A percentile compares a stretch with the other conserved stretches of the same genome.
These are phyloP conservation scores for Sebastes vulpes DNA, from an alignment of 2,797 vertebrate genomes.

Conservation along the genomic window DNA sequence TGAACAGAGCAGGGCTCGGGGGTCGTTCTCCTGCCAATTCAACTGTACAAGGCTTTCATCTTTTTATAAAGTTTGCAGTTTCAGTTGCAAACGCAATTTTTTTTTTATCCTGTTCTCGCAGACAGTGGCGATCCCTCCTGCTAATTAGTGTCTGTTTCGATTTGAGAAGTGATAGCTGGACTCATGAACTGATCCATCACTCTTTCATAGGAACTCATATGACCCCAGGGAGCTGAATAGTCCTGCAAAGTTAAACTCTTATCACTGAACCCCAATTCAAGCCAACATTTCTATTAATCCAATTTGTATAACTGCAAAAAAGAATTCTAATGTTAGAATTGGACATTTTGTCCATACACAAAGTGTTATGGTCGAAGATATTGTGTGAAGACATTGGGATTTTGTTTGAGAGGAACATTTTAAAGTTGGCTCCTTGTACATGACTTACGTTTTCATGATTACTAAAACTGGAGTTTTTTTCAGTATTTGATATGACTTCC, in stretches of 20 bases:
- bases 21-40: slow-evolving; percentile 6
- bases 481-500: not conserved
- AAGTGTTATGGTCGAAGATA: not conserved
- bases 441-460: not conserved
- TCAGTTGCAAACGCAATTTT: not conserved
- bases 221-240: not conserved
- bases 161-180: not conserved
- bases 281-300: not conserved
- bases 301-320: not conserved
- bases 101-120: not conserved
- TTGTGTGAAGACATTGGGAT: not conserved
- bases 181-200: not conserved
- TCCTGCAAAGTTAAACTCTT: not conserved
- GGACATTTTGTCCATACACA: not conserved
- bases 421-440: not conserved
- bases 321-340: not conserved
- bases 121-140: not conserved
- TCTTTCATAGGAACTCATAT: not conserved
- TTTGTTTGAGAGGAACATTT: not conserved
- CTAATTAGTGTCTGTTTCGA: not conserved
- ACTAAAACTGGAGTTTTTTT: not conserved
- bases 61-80: not conserved
- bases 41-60: not conserved
- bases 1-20: not conserved
- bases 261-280: not conserved